Conservation (phyloP, 2,888 invertebrate genomes). For the Eledona agricola region DNA sequence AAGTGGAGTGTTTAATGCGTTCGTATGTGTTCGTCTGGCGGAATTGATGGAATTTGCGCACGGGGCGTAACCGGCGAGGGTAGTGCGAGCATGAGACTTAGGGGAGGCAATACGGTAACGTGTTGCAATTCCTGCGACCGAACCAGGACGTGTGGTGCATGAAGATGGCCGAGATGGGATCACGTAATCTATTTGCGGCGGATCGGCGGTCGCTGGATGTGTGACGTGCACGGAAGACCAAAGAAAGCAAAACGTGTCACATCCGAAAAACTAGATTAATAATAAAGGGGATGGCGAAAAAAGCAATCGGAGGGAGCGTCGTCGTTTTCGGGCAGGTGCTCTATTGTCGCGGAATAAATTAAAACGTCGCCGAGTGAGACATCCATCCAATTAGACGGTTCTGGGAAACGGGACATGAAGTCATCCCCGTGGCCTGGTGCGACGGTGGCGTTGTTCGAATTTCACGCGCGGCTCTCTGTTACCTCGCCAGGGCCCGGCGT, state of each 20-base stretch:
- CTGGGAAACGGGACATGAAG: constrained; percentile 15
- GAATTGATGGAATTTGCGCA: constrained; percentile 51
- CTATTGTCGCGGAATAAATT: constrained; percentile 1
- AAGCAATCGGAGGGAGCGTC: neutral
- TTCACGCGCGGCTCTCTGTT: constrained; percentile 46
- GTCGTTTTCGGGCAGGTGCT: neutral
- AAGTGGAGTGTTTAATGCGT: constrained; percentile 45
- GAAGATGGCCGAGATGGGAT: constrained; percentile 56
- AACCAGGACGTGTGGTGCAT: constrained; percentile 56
- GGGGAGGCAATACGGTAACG: constrained; percentile 50
- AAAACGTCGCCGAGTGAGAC: constrained; percentile 2
- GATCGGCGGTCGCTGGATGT: constrained; percentile 52
- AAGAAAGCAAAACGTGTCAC: constrained; percentile 54
- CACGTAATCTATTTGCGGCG: constrained; percentile 63
- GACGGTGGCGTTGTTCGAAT: constrained; percentile 43
- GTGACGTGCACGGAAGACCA: constrained; percentile 57
- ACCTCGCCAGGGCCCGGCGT: constrained; percentile 42
- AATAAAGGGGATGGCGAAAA: constrained; percentile 47
- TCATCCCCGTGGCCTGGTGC: constrained; percentile 23
- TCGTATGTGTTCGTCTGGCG: constrained; percentile 48
- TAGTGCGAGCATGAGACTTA: constrained; percentile 30
- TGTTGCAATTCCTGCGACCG: constrained; percentile 57
- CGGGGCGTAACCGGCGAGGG: constrained; percentile 43
- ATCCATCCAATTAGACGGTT: constrained; percentile 5
- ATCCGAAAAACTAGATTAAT: constrained; percentile 57